phyloP scores from a whole-genome alignment of 2,113 vertebrate species.

The Tetrax tetrax region DNA sequence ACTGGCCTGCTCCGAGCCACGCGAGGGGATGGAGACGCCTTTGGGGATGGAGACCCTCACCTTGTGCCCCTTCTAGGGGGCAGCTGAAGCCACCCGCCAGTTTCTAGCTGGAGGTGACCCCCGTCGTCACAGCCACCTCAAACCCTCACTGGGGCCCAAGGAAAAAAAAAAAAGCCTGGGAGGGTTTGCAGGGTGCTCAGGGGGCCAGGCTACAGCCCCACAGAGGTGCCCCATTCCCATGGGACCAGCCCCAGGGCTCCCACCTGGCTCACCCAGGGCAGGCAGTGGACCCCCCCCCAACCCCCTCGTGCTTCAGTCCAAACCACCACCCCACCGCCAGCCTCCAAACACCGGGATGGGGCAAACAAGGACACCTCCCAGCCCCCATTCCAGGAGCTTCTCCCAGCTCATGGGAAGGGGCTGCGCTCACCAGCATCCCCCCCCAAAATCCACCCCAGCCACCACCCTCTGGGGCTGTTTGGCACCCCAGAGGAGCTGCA shows the following conservation, averaged over 20 bases:
- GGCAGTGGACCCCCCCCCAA: rapidly evolving
- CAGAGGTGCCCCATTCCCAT: too few relatives aligned
- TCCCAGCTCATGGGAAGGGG: background rate
- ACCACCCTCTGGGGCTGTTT: too few relatives aligned
- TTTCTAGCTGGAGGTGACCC: background rate
- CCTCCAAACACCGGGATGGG: background rate
- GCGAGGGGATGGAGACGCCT: rapidly evolving
- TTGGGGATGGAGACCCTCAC: background rate
- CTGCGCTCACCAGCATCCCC: background rate
- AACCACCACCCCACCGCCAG: background rate
- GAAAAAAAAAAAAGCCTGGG: background rate
- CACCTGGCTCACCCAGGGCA: rapidly evolving
- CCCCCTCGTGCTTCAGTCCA: too few relatives aligned
- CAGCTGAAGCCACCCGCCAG: background rate
- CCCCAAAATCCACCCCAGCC: too few relatives aligned
- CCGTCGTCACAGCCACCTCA: background rate
- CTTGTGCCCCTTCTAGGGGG: background rate
- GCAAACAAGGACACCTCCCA: background rate
- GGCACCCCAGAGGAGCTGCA: background rate
- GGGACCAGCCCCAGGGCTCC: background rate
- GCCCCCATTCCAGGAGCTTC: background rate
- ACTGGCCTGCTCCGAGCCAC: rapidly evolving
- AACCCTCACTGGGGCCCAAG: too few relatives aligned
- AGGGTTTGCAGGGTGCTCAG: background rate
- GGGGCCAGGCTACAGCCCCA: background rate